Evolutionary conservation across 1,140 invertebrate species (phyloP).

Genomic region (Cepaea nemoralis): DNA sequence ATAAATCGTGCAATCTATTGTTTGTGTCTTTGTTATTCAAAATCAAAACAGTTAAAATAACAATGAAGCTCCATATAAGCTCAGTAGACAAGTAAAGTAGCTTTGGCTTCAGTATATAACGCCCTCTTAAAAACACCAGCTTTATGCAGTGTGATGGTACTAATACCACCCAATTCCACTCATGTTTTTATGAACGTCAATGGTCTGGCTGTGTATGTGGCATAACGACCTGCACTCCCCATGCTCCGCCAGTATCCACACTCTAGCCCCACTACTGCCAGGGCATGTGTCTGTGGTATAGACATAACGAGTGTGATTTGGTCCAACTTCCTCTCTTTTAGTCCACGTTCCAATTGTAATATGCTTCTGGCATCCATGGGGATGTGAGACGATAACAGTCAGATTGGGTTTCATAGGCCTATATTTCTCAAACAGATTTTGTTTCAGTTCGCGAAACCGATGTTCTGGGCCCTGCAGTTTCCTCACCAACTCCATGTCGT

Average conservation of each 20-base stretch:
- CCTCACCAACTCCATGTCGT: not conserved
- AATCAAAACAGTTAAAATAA: too few relatives aligned
- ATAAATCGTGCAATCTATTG: too few relatives aligned
- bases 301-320: not conserved
- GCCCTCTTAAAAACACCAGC: too few relatives aligned
- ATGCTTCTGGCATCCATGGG: slow-evolving; percentile 7
- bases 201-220: not conserved
- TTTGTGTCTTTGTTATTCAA: too few relatives aligned
- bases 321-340: not conserved
- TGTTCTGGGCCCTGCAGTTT: not conserved
- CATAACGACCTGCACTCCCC: not conserved
- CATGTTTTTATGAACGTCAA: not conserved
- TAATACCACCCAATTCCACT: not conserved
- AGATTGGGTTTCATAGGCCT: not conserved
- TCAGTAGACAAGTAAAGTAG: too few relatives aligned
- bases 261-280: slow-evolving; percentile 16
- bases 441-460: not conserved
- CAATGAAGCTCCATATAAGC: too few relatives aligned
- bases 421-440: not conserved
- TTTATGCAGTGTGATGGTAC: too few relatives aligned
- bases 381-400: not conserved
- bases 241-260: not conserved
- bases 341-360: not conserved
- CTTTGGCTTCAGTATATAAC: too few relatives aligned
- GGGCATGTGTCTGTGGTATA: slow-evolving; percentile 10